These are phyloP conservation scores for Cydia splendana DNA, from an alignment of 1,140 invertebrate genomes.

Conservation along the genomic window DNA sequence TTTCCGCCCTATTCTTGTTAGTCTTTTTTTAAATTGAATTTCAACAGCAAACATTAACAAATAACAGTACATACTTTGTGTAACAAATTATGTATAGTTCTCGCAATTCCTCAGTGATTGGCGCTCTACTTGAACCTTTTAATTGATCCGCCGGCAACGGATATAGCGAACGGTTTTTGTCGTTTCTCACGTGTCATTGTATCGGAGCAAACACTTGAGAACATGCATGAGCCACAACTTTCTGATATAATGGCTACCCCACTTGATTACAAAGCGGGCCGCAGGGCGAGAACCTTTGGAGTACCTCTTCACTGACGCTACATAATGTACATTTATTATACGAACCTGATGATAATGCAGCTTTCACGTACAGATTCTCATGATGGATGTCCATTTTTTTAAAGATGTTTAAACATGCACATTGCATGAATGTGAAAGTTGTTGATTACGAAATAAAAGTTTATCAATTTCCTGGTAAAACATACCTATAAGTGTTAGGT, in stretches of 20 bases:
- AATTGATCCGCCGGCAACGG: constrained; percentile 33
- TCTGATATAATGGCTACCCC: constrained; percentile 40
- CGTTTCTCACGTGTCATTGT: constrained; percentile 32
- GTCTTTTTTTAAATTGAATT: not conserved
- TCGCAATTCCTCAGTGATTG: constrained; percentile 12
- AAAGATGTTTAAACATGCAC: not conserved
- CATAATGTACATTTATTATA: constrained; percentile 38
- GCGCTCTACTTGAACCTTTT: constrained; percentile 5
- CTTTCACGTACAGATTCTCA: constrained; percentile 14
- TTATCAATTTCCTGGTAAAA: not conserved
- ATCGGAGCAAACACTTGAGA: constrained; percentile 40
- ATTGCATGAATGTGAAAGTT: not conserved
- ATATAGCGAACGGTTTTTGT: constrained; percentile 23
- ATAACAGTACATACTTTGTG: not conserved
- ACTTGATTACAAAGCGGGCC: constrained; percentile 50
- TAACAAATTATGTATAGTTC: not conserved
- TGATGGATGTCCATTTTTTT: not conserved
- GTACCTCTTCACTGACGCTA: constrained; percentile 36
- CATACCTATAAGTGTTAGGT: not conserved
- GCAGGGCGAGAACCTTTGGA: constrained; percentile 38
- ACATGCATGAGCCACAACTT: constrained; percentile 28
- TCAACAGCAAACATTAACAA: not conserved
- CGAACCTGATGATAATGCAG: constrained; percentile 15
- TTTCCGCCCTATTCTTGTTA: too few species aligned
- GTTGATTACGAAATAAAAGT: not conserved